Evolutionary conservation across 53 echinoderm and acorn worm species (phyloP), one percentile per base, ranked within the genome.

Genomic region (Patiria pectinifera): DNA sequence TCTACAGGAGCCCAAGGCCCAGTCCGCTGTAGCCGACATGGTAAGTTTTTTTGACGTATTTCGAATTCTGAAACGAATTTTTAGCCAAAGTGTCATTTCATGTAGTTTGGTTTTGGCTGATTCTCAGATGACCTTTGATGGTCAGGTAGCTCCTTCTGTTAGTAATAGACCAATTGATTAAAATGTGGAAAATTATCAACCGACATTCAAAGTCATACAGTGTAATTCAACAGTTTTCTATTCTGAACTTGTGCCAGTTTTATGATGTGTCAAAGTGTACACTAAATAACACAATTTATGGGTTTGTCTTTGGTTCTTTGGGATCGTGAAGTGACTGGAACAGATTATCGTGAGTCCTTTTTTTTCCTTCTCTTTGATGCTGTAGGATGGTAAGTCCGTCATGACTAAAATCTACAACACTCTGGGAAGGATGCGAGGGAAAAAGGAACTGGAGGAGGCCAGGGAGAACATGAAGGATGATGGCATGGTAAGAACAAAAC

Each of bases 351-450:
- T 6, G 53, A 53, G 4, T 66, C 3, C 15, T 21, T 5, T 45
- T 83, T 5, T 83, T 49, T 25, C n/a, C n/a, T n/a, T n/a, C 48
- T 62, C 26, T 5, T 84, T 92, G 87, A 46, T 49, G 6, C 15
- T 47, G 4, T 62, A 99, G 99, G 97, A 96, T 90, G 99, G 99
- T 14, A 99, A 99, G 82, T 99, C 99, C 23, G 96, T 99, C 78
- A 99, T 99, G 99, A 96, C 97, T 58, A 99, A 99, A 94, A 99
- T 99, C 75, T 99, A 99, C 92, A 95, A 97, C 93, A 99, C 99
- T 0, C 93, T 99, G n/a, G 99, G 99, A 71, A 93, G 99, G 83
- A 94, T 85, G 35, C 95, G 97, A 62, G 99, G 99, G 70, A 97
- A 97, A 71, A 95, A 96, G 53, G 95, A 94, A 59, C 74, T 95